Percentiles rank a stretch among this genome's conserved stretches.
phyloP scores from a whole-genome alignment of 2,113 vertebrate genomes.

The Centropus unirufus region DNA sequence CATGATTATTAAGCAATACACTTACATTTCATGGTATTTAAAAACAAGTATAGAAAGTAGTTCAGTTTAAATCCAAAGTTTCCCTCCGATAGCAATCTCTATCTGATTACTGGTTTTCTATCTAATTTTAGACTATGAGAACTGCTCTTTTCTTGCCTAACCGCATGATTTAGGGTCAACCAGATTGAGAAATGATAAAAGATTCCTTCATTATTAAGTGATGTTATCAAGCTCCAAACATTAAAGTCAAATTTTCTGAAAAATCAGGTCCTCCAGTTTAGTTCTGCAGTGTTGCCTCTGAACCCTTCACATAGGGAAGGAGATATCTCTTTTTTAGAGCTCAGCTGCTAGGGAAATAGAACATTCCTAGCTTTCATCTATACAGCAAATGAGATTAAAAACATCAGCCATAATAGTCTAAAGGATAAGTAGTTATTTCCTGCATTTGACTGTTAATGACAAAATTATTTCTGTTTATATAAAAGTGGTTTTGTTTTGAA shows the following conservation, averaged over 20 bases:
- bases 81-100: not conserved
- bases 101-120: not conserved
- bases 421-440: not conserved
- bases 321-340: not conserved
- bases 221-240: conserved; percentile 14
- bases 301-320: not conserved
- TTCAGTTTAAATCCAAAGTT: not conserved
- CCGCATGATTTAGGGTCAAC: not conserved
- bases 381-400: not conserved
- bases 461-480: not conserved
- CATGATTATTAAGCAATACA: too few species aligned
- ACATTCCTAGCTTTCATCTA: not conserved
- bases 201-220: conserved; percentile 18
- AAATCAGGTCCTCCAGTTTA: not conserved
- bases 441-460: not conserved
- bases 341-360: not conserved
- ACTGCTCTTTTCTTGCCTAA: conserved; percentile 4
- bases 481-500: not conserved
- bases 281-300: not conserved
- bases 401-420: not conserved
- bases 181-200: not conserved
- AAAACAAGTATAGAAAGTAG: not conserved
- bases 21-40: not conserved
- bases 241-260: not conserved
- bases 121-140: not conserved